A percentile compares a stretch with the other conserved stretches of the same genome.
These are phyloP conservation scores for Lanius collurio DNA, from an alignment of 2,113 vertebrate genomes.

Conservation along the genomic window DNA sequence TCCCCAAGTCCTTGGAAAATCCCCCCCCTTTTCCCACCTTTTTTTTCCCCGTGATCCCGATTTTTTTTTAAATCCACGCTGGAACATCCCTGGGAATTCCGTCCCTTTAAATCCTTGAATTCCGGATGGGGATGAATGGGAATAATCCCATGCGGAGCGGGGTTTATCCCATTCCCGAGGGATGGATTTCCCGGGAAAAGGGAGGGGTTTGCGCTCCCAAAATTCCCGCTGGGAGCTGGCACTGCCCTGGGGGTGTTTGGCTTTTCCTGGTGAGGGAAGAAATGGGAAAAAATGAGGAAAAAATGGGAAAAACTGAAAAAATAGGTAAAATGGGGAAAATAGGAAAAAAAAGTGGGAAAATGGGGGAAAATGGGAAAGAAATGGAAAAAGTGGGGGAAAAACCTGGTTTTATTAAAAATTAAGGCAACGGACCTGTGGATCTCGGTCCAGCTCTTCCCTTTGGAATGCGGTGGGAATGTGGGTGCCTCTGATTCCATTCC, in stretches of 20 bases:
- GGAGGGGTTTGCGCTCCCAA: neutral
- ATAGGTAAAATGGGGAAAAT: too few relatives aligned
- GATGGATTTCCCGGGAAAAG: neutral
- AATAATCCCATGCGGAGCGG: accelerated
- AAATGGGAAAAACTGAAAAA: too few relatives aligned
- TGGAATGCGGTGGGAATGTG: accelerated
- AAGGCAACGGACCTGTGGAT: neutral
- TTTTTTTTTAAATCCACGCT: neutral
- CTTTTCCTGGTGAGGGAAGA: neutral
- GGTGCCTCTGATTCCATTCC: neutral
- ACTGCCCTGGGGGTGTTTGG: neutral
- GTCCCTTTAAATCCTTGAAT: neutral
- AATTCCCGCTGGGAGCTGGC: neutral
- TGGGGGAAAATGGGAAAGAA: too few relatives aligned
- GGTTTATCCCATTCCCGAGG: neutral
- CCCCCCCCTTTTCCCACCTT: accelerated
- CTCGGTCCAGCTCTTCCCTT: neutral
- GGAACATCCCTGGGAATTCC: neutral
- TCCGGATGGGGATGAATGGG: accelerated
- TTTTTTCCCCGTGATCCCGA: neutral
- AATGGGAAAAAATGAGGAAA: too few relatives aligned
- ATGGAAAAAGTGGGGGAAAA: neutral
- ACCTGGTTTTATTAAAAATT: neutral
- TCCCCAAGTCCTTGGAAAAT: neutral
- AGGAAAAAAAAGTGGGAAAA: too few relatives aligned